These are phyloP conservation scores for Eidolon dupreanum DNA, from an alignment of 2,797 vertebrate genomes.

Conservation along the genomic window DNA sequence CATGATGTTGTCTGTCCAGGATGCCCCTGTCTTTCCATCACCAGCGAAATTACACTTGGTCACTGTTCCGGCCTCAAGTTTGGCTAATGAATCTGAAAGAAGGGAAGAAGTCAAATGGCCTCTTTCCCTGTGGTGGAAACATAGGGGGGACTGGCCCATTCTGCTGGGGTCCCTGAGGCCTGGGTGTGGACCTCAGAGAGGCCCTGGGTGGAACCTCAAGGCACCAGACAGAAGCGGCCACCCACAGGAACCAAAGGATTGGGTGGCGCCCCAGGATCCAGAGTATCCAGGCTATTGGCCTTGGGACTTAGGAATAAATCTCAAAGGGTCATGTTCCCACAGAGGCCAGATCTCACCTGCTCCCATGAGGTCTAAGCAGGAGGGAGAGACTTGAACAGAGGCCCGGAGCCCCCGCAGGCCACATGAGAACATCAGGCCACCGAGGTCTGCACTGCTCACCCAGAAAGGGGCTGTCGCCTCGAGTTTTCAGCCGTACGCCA, in stretches of 20 bases:
- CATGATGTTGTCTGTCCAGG: conserved; percentile 95
- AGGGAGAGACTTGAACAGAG: not conserved
- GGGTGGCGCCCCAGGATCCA: not conserved
- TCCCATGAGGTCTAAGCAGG: not conserved
- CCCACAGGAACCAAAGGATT: not conserved
- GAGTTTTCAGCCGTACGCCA: conserved; percentile 90
- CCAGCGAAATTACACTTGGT: conserved; percentile 95
- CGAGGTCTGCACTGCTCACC: conserved; percentile 84
- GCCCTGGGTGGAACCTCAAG: not conserved
- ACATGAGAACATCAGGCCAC: not conserved
- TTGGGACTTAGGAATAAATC: not conserved
- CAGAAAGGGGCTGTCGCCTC: conserved; percentile 91
- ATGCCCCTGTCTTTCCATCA: conserved; percentile 88
- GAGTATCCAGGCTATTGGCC: not conserved
- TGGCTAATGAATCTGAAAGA: conserved; percentile 89
- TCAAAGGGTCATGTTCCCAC: not conserved
- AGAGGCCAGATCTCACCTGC: not conserved
- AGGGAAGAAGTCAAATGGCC: not conserved
- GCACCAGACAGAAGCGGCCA: not conserved
- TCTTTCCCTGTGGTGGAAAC: not conserved
- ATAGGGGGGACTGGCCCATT: not conserved
- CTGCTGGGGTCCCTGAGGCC: not conserved
- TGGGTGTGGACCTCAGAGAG: not conserved
- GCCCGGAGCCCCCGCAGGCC: not conserved
- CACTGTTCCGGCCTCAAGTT: conserved; percentile 90